Percentiles rank a stretch among this genome's conserved stretches.
Evolutionary conservation across 2,797 vertebrate species (phyloP).

Genomic region (Gallinago solitaria): DNA sequence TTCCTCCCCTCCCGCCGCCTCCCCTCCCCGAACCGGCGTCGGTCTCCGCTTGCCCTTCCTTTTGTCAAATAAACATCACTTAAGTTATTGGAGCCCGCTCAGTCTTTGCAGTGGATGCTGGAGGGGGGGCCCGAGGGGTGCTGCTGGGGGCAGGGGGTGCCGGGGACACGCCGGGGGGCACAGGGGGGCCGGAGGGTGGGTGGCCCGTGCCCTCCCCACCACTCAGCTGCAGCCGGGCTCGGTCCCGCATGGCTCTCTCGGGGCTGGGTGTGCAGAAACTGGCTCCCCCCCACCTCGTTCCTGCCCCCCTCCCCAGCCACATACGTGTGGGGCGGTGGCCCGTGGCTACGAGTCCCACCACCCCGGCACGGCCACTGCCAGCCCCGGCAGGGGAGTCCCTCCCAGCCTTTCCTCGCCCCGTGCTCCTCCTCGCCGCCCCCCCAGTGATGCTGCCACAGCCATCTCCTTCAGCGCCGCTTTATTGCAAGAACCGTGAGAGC

Average conservation of each 20-base stretch:
- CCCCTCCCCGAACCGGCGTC: not conserved
- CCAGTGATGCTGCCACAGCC: not conserved
- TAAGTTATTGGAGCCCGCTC: conserved; percentile 46
- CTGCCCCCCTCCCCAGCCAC: rapidly evolving
- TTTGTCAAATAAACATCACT: conserved; percentile 53
- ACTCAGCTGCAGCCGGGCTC: not conserved
- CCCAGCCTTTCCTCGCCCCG: not conserved
- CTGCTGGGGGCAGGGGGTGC: not conserved
- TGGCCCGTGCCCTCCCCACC: not conserved
- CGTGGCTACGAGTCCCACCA: rapidly evolving
- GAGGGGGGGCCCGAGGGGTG: not conserved
- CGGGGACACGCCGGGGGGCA: rapidly evolving
- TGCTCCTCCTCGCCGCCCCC: rapidly evolving
- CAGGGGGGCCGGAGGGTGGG: too few relatives aligned
- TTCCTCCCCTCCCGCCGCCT: not conserved
- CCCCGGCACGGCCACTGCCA: rapidly evolving
- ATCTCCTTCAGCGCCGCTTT: not conserved
- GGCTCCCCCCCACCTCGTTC: rapidly evolving
- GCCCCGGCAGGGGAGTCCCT: rapidly evolving
- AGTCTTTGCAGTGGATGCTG: conserved; percentile 55
- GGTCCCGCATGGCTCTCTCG: rapidly evolving
- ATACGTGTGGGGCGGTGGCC: rapidly evolving
- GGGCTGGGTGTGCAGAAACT: not conserved
- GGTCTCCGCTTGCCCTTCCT: not conserved
- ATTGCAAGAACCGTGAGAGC: not conserved